Percentiles rank a stretch among this genome's conserved stretches.
Evolutionary conservation across 2,113 vertebrate genomes (phyloP).

Genomic region (Carettochelys insculpta): DNA sequence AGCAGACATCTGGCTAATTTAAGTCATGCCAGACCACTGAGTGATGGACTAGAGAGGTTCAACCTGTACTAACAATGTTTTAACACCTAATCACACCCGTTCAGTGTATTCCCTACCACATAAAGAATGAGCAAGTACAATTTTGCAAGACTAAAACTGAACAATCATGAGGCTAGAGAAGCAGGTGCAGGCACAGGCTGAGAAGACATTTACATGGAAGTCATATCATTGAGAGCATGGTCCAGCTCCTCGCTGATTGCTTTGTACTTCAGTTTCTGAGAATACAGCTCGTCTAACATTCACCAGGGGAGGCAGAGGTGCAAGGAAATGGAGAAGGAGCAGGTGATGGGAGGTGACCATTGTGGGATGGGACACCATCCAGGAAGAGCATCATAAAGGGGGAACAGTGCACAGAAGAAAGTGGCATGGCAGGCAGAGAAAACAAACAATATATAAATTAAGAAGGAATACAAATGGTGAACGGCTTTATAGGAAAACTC

Average conservation of each 20-base stretch:
- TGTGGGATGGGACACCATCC: conserved; percentile 60
- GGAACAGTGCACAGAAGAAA: conserved; percentile 59
- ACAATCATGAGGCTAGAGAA: conserved; percentile 52
- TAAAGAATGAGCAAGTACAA: conserved; percentile 26
- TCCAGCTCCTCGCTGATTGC: conserved; percentile 99
- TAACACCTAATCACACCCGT: conserved; percentile 30
- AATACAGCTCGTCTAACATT: conserved; percentile 93
- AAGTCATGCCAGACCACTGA: too few relatives aligned
- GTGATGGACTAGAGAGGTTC: too few relatives aligned
- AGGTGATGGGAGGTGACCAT: conserved; percentile 55
- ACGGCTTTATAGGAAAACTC: conserved; percentile 28
- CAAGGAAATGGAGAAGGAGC: conserved; percentile 65
- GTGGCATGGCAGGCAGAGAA: conserved; percentile 59
- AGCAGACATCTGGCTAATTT: too few relatives aligned
- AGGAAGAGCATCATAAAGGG: conserved; percentile 65
- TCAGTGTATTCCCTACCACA: not conserved
- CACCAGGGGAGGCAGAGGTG: conserved; percentile 67
- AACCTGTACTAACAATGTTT: conserved; percentile 68
- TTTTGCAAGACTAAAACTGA: conserved; percentile 15
- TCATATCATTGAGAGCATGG: conserved; percentile 99
- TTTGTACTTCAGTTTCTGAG: conserved; percentile 99
- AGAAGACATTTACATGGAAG: conserved; percentile 94
- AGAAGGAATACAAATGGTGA: not conserved
- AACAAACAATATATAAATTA: conserved; percentile 64
- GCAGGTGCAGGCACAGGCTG: conserved; percentile 61